Conservation (phyloP, 2,888 invertebrate genomes). For the Eledone cirrhosa region DNA sequence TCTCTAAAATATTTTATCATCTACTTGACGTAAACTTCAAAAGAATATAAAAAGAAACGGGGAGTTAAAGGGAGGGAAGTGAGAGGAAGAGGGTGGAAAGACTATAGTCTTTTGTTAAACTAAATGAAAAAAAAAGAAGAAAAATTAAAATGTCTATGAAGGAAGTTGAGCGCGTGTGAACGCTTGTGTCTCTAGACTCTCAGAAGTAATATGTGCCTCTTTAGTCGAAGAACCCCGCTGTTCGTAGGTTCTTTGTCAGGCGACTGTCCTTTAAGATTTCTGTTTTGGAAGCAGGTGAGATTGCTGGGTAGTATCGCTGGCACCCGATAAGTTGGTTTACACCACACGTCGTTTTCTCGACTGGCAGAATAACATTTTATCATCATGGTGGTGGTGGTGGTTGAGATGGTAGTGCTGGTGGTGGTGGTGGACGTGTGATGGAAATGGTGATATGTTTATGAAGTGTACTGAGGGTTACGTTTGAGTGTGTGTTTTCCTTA, state of each 20-base stretch:
- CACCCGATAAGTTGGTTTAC: conserved; percentile 4
- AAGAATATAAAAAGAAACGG: neutral
- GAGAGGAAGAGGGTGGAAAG: neutral
- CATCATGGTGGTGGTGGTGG: too few species aligned
- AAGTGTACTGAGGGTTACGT: too few species aligned
- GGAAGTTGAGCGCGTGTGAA: conserved; percentile 15
- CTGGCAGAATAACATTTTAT: too few species aligned
- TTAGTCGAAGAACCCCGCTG: conserved; percentile 24
- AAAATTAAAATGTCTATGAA: neutral
- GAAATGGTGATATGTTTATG: too few species aligned
- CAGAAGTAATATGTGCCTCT: conserved; percentile 3
- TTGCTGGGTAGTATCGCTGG: neutral
- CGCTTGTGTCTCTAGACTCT: neutral
- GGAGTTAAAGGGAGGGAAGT: too few species aligned
- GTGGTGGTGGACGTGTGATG: too few species aligned
- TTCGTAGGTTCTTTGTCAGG: neutral
- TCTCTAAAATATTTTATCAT: neutral
- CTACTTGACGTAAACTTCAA: neutral
- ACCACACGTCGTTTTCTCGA: neutral
- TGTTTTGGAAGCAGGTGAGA: neutral
- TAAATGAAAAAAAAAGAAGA: too few species aligned
- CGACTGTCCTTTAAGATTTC: neutral
- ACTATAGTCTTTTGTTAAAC: neutral
- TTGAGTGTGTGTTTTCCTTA: too few species aligned
- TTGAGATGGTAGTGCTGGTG: too few species aligned